Evolutionary conservation across 1,140 invertebrate species (phyloP).

Genomic region (Andricus grossulariae): DNA sequence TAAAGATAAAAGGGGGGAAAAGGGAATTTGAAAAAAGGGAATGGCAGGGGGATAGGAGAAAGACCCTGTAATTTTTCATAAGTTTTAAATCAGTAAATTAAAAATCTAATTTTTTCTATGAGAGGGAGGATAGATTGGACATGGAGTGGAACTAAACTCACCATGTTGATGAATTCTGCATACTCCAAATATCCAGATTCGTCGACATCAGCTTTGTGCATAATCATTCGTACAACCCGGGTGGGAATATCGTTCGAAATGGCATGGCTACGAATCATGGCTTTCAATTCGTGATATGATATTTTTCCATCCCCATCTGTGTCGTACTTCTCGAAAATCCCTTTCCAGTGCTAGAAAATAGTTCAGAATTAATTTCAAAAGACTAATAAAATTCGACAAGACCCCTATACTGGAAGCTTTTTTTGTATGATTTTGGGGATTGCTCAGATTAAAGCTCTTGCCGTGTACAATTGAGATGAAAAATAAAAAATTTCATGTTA

Average conservation of each 20-base stretch:
- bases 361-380: slow-evolving; percentile 39
- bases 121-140: neutral
- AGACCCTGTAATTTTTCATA: neutral
- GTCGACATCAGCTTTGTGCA: slow-evolving; percentile 83
- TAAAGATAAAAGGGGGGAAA: no score
- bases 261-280: slow-evolving; percentile 79
- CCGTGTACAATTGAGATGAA: no score
- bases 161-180: slow-evolving; percentile 88
- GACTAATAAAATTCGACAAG: neutral
- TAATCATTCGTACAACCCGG: slow-evolving; percentile 83
- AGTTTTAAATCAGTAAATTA: neutral
- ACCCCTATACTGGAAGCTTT: no score
- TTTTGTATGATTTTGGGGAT: no score
- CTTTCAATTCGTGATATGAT: slow-evolving; percentile 82
- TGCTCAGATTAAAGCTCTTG: no score
- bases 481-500: no score
- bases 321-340: slow-evolving; percentile 82
- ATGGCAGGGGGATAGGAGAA: no score
- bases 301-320: slow-evolving; percentile 84
- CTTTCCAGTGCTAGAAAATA: slow-evolving; percentile 70
- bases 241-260: slow-evolving; percentile 84
- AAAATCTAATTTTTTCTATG: no score
- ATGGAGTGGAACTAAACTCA: slow-evolving; percentile 67
- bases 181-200: slow-evolving; percentile 85
- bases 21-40: no score